Evolutionary conservation across 2,113 vertebrate species (phyloP).

Genomic region (Loxodonta africana): DNA sequence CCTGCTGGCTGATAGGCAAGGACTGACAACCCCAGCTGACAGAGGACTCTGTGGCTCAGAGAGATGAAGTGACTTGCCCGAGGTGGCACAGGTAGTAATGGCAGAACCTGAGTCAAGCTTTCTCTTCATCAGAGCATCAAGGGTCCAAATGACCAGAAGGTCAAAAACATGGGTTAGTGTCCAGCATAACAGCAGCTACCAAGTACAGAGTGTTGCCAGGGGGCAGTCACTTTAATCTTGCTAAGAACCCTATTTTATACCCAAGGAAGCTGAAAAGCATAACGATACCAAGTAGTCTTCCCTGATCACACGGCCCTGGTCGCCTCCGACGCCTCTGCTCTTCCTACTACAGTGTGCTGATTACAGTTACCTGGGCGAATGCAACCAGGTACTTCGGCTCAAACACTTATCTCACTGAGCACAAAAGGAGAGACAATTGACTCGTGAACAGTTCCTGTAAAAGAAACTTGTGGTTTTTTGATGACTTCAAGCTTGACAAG

Average conservation of each 20-base stretch:
- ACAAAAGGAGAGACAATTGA: no score
- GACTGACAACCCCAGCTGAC: accelerated
- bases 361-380: accelerated
- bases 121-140: not conserved
- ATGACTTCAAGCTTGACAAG: not conserved
- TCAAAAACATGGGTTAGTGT: not conserved
- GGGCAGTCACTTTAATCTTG: not conserved
- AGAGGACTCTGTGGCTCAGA: not conserved
- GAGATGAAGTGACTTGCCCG: not conserved
- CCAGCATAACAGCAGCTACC: not conserved
- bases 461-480: not conserved
- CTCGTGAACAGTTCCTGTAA: not conserved
- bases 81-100: no score
- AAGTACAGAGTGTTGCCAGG: accelerated
- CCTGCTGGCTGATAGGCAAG: not conserved
- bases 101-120: not conserved
- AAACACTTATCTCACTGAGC: not conserved
- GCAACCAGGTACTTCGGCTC: not conserved
- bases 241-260: not conserved
- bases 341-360: not conserved
- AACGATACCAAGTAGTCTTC: not conserved
- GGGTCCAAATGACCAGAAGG: not conserved
- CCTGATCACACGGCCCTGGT: not conserved
- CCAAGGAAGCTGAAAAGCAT: not conserved
- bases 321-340: not conserved